These are phyloP conservation scores for Echeneis naucrates DNA, from an alignment of 2,797 vertebrate genomes.

Conservation along the genomic window DNA sequence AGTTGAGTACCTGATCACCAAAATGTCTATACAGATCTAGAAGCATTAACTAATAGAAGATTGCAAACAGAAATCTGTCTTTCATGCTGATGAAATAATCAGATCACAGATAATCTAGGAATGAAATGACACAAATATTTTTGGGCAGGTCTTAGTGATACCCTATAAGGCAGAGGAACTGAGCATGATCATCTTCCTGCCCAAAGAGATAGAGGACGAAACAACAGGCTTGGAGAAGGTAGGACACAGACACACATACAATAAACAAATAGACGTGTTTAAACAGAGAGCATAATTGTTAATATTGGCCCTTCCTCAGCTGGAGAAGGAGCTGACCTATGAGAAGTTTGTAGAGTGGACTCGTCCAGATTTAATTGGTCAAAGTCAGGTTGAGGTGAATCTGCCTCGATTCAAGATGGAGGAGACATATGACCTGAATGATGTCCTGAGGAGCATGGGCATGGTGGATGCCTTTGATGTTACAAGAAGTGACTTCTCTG, in stretches of 20 bases:
- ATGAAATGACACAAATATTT: background rate
- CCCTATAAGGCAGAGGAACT: slow-evolving; percentile 86
- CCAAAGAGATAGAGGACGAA: slow-evolving; percentile 80
- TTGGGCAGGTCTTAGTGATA: slow-evolving; percentile 86
- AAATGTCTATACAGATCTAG: too few species aligned
- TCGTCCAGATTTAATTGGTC: slow-evolving; percentile 84
- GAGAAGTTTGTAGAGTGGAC: slow-evolving; percentile 89
- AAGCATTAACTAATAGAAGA: background rate
- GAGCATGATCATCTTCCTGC: slow-evolving; percentile 91
- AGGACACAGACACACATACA: slow-evolving; percentile 36
- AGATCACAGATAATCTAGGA: background rate
- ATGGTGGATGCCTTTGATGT: slow-evolving; percentile 89
- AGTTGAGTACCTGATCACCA: too few species aligned
- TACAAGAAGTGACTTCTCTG: slow-evolving; percentile 84
- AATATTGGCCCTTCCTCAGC: slow-evolving; percentile 69
- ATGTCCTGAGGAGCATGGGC: slow-evolving; percentile 86
- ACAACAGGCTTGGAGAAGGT: slow-evolving; percentile 89
- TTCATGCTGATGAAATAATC: too few species aligned
- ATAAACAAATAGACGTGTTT: background rate
- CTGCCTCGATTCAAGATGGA: slow-evolving; percentile 91
- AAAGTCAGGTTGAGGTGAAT: slow-evolving; percentile 78
- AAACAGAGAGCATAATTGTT: background rate
- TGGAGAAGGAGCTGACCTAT: slow-evolving; percentile 87
- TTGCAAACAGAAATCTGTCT: background rate
- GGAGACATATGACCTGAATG: slow-evolving; percentile 86